Evolutionary conservation across 1,140 invertebrate genomes (phyloP).

Genomic region (Sarcophaga bullata): DNA sequence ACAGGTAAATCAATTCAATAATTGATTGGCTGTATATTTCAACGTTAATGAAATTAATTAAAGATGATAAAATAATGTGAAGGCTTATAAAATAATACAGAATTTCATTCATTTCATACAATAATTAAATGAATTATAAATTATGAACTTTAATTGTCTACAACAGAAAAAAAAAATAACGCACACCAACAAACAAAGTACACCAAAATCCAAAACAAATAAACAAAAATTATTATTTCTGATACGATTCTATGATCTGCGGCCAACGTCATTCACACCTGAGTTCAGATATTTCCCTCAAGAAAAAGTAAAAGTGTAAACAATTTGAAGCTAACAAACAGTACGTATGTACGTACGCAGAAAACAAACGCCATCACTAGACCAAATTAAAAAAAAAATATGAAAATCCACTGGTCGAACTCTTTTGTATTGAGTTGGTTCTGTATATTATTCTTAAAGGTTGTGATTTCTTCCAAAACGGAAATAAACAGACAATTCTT

Average conservation of each 20-base stretch:
- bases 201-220: no score
- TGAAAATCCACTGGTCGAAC: not conserved
- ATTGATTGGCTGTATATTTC: not conserved
- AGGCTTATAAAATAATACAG: no score
- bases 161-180: not conserved
- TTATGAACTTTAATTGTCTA: conserved; percentile 2
- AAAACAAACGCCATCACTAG: not conserved
- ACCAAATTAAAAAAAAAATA: not conserved
- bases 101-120: not conserved
- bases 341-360: no score
- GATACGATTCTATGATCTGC: not conserved
- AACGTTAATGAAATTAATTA: no score
- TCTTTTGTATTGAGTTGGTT: not conserved
- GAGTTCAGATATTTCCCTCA: not conserved
- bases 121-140: not conserved
- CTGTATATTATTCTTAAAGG: not conserved
- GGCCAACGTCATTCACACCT: conserved; percentile 11
- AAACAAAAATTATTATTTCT: no score
- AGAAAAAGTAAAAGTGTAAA: conserved; percentile 13
- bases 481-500: not conserved
- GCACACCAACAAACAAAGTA: no score
- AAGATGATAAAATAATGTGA: no score
- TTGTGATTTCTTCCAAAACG: not conserved
- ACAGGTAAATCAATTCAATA: not conserved
- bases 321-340: no score